Evolutionary conservation across 2,888 invertebrate species (phyloP).

Genomic region (Drosophila pseudotakahashii): DNA sequence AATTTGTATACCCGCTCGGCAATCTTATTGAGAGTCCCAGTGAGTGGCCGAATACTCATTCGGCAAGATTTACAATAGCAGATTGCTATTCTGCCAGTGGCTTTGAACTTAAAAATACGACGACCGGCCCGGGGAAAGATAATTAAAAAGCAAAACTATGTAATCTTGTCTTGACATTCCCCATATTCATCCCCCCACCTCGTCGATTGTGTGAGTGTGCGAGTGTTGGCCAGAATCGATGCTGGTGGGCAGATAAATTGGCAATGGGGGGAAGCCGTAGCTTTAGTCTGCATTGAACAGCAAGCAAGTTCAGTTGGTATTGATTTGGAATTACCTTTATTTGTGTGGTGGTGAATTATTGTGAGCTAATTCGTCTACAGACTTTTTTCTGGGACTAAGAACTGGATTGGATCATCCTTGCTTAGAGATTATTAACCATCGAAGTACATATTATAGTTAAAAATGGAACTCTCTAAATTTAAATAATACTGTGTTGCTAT

Average conservation of each 20-base stretch:
- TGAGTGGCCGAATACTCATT: constrained; percentile 1
- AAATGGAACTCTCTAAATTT: too few relatives aligned
- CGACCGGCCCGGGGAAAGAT: constrained; percentile 34
- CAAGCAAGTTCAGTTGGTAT: constrained; percentile 18
- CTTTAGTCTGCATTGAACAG: constrained; percentile 48
- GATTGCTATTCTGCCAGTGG: constrained; percentile 34
- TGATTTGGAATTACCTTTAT: constrained; percentile 5
- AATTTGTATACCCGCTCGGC: constrained; percentile 11
- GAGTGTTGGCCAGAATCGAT: constrained; percentile 50
- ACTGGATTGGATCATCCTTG: neutral
- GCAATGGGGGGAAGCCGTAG: constrained; percentile 39
- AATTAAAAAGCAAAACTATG: constrained; percentile 49
- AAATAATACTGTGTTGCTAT: neutral
- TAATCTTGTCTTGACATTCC: constrained; percentile 56
- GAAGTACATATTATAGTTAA: too few relatives aligned
- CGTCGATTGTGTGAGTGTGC: neutral
- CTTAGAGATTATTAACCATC: neutral
- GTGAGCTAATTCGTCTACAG: neutral
- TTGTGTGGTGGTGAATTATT: neutral
- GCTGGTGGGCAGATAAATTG: constrained; percentile 60
- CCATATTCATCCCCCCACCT: neutral
- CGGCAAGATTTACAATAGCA: constrained; percentile 49
- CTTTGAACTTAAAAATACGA: constrained; percentile 43
- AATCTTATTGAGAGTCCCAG: constrained; percentile 3
- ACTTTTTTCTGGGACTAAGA: neutral